Conservation (phyloP, 2,888 invertebrate genomes). For the Cylindroiulus punctatus region DNA sequence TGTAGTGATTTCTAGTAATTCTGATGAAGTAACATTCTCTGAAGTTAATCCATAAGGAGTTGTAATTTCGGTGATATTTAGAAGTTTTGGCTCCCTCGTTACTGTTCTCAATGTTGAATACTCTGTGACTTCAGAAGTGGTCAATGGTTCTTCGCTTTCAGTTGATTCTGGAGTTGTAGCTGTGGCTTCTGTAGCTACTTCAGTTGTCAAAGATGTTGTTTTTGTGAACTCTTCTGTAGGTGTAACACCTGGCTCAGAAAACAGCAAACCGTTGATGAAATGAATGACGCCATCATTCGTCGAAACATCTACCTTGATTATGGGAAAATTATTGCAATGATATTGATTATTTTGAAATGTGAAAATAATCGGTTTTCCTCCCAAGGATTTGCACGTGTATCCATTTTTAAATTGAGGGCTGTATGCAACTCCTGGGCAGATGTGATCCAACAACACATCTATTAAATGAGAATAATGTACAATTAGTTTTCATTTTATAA, state of each 20-base stretch:
- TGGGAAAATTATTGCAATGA: constrained; percentile 53
- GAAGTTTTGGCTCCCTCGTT: constrained; percentile 13
- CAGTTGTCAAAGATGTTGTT: too few species aligned
- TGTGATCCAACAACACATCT: constrained; percentile 48
- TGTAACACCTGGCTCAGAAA: constrained; percentile 31
- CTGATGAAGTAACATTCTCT: neutral
- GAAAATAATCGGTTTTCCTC: constrained; percentile 50
- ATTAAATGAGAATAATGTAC: neutral
- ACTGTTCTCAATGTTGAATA: constrained; percentile 10
- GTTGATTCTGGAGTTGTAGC: neutral
- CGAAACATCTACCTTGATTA: constrained; percentile 49
- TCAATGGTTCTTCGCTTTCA: neutral
- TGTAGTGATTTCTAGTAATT: constrained; percentile 21
- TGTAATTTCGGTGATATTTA: neutral
- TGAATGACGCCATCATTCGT: constrained; percentile 52
- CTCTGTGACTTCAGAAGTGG: neutral
- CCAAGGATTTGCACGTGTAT: constrained; percentile 53
- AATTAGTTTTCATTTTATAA: neutral
- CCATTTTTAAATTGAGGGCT: constrained; percentile 52
- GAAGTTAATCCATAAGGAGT: neutral
- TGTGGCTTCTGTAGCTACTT: constrained; percentile 13
- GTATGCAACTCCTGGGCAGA: constrained; percentile 48
- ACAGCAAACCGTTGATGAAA: constrained; percentile 44
- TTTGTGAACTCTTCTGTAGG: too few species aligned
- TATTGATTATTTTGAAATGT: constrained; percentile 23